Evolutionary conservation across 2,113 vertebrate genomes (phyloP).

Genomic region (Nyctibius bracteatus): DNA sequence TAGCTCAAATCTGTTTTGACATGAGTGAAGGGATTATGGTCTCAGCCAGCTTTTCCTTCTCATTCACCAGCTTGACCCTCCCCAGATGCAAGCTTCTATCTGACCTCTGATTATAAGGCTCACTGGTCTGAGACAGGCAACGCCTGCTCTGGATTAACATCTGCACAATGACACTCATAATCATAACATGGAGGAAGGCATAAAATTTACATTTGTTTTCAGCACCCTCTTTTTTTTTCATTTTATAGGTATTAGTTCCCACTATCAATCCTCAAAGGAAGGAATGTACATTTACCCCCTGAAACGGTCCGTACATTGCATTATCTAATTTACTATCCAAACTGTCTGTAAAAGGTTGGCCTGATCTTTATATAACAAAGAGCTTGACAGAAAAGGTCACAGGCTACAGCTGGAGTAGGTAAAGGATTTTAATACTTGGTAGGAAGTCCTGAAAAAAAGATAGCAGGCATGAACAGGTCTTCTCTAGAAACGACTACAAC

Average conservation of each 20-base stretch:
- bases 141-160: neutral
- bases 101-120: neutral
- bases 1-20: constrained; percentile 58
- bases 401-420: neutral
- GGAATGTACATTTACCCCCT: neutral
- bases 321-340: neutral
- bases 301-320: neutral
- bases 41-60: constrained; percentile 30
- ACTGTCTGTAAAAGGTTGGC: neutral
- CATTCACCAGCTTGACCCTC: constrained; percentile 14
- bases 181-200: neutral
- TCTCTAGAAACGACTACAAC: neutral
- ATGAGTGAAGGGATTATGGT: constrained; percentile 41
- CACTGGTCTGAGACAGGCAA: neutral
- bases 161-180: neutral
- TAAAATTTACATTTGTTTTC: neutral
- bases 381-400: neutral
- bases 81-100: neutral
- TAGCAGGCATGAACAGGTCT: neutral
- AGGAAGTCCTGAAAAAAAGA: neutral
- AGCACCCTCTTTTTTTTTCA: neutral
- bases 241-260: neutral
- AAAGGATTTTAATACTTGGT: neutral
- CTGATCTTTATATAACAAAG: neutral
- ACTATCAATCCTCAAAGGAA: neutral